Evolutionary conservation across 2,797 vertebrate species (phyloP).

Genomic region (Anguilla obscura): DNA sequence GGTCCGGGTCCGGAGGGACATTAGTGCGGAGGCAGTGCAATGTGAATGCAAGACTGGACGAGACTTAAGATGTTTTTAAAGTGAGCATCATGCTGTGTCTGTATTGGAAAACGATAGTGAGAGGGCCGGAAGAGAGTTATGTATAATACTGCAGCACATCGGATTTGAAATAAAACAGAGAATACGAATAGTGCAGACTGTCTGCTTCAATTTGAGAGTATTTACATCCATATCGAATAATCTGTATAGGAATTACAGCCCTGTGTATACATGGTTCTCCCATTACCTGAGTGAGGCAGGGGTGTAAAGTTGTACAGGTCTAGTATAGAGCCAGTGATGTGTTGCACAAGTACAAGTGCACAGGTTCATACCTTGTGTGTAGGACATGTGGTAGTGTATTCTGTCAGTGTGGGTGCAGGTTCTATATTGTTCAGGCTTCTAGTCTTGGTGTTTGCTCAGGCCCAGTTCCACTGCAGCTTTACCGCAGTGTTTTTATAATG

Average conservation of each 20-base stretch:
- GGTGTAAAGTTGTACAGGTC: not conserved
- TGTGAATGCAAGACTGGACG: not conserved
- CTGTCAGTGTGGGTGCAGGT: not conserved
- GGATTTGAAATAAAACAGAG: not conserved
- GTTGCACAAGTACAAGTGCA: not conserved
- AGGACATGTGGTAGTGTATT: not conserved
- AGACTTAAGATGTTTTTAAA: not conserved
- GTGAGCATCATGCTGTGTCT: not conserved
- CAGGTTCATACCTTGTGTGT: not conserved
- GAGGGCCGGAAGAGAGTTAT: not conserved
- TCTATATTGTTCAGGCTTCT: not conserved
- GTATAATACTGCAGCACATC: not conserved
- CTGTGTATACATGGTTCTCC: not conserved
- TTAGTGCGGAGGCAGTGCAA: not conserved
- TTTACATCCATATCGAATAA: not conserved
- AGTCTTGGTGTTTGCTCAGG: not conserved
- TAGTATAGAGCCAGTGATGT: conserved; percentile 8
- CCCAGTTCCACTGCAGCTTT: not conserved
- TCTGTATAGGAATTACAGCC: not conserved
- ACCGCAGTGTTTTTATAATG: not conserved
- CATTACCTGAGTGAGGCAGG: not conserved
- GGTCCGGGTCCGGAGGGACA: not conserved
- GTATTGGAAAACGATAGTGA: not conserved
- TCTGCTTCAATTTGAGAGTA: not conserved
- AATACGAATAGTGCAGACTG: not conserved